Base-by-base conservation (phyloP, 1,140 invertebrate genomes). In the Drosophila pectinifera region DNA sequence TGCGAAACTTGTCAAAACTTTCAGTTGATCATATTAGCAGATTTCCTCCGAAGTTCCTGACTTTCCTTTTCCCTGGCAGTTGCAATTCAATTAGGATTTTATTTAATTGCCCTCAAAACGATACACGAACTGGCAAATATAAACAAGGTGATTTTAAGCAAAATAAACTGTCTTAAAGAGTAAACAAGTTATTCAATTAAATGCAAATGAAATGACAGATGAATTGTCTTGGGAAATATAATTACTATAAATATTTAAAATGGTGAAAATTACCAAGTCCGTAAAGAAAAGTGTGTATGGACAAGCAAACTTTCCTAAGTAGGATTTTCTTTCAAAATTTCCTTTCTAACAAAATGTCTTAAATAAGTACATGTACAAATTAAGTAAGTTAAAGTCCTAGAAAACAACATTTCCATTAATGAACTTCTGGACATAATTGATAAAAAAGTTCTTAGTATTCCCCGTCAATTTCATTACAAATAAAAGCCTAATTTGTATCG, bases 1-100 rank as follows among this genome's bases (percentile, higher is more conserved):
- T 31, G 14, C 16, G 34, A 70, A 70, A 70, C 67, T 72, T 70
- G 51, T 36, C 42, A 26, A 34, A 72, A 70, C 14, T 72, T 68
- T 65, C 26, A 57, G 51, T 45, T 34, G 48, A 46, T 56, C 67
- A 54, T 28, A 70, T 46, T 46, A 57, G 63, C 24, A 24, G 41
- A 69, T 46, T 56, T 72, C 45, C 26, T 2, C 22, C 13, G 11
- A 31, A 42, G 36, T 24, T 26, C 4, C n/a, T 41, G 43, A 26
- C 34, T 6, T 36, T 68, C 31, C 16, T 20, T 6, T 48, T 46
- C 5, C 2, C 14, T 20, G 14, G 13, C 18, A 20, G 53, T 34
- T 20, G 41, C 49, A 48, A 70, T 70, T 70, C 53, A 72, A 72
- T 72, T 72, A 57, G 26, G 26, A 46, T 31, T 38, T 46, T 51